These are phyloP conservation scores for Danaus chrysippus DNA, from an alignment of 2,888 invertebrate species.

Conservation along the genomic window DNA sequence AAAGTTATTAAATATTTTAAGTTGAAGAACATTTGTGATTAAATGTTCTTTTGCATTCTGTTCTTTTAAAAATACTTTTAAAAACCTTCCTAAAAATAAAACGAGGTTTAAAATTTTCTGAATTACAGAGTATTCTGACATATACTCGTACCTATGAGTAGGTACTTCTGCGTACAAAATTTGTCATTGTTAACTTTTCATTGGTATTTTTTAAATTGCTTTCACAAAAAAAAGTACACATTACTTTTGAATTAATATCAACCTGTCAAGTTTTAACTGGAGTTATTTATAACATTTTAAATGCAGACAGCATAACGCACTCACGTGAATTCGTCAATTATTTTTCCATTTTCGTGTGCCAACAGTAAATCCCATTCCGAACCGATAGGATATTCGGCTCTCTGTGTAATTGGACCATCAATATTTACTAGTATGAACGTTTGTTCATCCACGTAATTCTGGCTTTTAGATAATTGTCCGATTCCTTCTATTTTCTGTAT, in stretches of 20 bases:
- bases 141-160: too few relatives aligned
- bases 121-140: too few relatives aligned
- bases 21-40: neutral
- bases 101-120: too few relatives aligned
- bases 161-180: too few relatives aligned
- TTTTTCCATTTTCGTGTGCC: slow-evolving; percentile 41
- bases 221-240: too few relatives aligned
- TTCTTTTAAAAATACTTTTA: neutral
- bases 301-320: slow-evolving; percentile 40
- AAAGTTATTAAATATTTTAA: slow-evolving; percentile 2
- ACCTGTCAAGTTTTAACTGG: too few relatives aligned
- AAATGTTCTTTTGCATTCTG: neutral
- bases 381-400: slow-evolving; percentile 39
- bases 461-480: neutral
- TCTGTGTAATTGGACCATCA: slow-evolving; percentile 58
- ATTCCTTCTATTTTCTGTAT: too few relatives aligned
- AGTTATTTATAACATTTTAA: slow-evolving; percentile 36
- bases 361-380: slow-evolving; percentile 22
- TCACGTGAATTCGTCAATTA: slow-evolving; percentile 48
- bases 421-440: slow-evolving; percentile 48
- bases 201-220: too few relatives aligned
- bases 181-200: too few relatives aligned
- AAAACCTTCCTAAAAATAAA: neutral
- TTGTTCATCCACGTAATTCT: slow-evolving; percentile 30
- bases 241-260: too few relatives aligned